These are phyloP conservation scores for Serranus cabrilla DNA, from an alignment of 2,797 vertebrate species.

Conservation along the genomic window DNA sequence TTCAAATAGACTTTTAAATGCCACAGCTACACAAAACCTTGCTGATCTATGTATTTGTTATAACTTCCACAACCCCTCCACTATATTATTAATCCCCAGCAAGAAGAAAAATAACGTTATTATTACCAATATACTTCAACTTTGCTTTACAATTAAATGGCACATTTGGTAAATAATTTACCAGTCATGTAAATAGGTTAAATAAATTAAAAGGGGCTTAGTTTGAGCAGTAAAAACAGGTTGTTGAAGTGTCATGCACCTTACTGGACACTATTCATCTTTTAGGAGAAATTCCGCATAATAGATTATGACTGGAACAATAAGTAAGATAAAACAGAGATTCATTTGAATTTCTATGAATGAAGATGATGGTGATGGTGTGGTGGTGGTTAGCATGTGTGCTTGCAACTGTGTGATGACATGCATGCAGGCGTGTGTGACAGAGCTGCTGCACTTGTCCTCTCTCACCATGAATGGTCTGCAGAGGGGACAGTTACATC, in stretches of 20 bases:
- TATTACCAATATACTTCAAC: no score
- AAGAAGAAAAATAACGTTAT: background rate
- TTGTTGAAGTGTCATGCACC: background rate
- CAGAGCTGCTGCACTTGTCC: conserved; percentile 34
- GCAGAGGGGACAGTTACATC: conserved; percentile 69
- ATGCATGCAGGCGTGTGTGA: conserved; percentile 31
- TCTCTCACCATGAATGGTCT: conserved; percentile 36
- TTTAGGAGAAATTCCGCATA: background rate
- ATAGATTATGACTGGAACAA: background rate
- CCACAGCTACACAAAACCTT: no score
- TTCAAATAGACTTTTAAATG: background rate
- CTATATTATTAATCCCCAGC: no score
- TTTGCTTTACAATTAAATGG: background rate
- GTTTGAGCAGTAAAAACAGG: background rate
- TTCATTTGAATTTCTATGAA: background rate
- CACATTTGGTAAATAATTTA: background rate
- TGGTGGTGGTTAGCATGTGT: background rate
- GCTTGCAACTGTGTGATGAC: background rate
- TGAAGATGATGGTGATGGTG: background rate
- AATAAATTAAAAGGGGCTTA: background rate
- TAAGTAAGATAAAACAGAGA: background rate
- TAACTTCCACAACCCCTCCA: no score
- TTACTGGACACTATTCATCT: background rate
- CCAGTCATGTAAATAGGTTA: background rate
- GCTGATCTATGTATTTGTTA: no score